A percentile compares a stretch with the other conserved stretches of the same genome.
These are phyloP conservation scores for Hemichromis elongatus DNA, from an alignment of 2,113 vertebrate genomes.

Conservation along the genomic window DNA sequence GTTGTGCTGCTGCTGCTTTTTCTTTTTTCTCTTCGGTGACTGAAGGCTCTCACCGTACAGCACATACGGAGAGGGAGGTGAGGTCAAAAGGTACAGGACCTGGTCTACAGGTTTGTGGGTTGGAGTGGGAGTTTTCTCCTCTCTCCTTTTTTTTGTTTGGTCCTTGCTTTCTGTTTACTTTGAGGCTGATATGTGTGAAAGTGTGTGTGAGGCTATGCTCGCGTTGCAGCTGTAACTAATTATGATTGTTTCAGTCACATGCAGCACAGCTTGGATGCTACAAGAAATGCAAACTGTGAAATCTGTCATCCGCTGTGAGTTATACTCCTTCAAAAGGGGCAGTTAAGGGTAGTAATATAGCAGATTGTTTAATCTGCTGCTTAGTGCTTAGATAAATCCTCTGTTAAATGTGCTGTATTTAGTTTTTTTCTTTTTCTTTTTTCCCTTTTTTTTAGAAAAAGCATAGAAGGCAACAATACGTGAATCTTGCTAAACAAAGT, in stretches of 20 bases:
- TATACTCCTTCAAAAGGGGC: background rate
- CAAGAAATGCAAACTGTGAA: background rate
- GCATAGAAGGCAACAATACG: background rate
- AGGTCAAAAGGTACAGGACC: conserved; percentile 27
- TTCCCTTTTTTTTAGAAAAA: background rate
- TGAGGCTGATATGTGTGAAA: background rate
- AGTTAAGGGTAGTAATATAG: background rate
- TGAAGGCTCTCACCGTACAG: background rate
- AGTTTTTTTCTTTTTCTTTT: background rate
- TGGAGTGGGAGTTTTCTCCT: background rate
- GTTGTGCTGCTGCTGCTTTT: background rate
- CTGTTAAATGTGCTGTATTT: background rate
- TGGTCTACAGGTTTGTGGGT: conserved; percentile 33
- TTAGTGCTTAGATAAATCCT: background rate
- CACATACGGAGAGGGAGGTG: background rate
- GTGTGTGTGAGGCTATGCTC: background rate
- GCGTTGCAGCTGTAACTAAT: conserved; percentile 2
- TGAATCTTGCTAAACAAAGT: background rate
- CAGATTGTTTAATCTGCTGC: background rate
- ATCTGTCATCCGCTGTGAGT: background rate
- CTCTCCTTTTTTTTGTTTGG: background rate
- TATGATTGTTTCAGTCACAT: background rate
- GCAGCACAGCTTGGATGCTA: background rate
- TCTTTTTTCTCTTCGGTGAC: conserved; percentile 16
- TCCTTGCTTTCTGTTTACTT: background rate